Conservation (phyloP, 2,888 invertebrate species). For the Drosophila putrida region DNA sequence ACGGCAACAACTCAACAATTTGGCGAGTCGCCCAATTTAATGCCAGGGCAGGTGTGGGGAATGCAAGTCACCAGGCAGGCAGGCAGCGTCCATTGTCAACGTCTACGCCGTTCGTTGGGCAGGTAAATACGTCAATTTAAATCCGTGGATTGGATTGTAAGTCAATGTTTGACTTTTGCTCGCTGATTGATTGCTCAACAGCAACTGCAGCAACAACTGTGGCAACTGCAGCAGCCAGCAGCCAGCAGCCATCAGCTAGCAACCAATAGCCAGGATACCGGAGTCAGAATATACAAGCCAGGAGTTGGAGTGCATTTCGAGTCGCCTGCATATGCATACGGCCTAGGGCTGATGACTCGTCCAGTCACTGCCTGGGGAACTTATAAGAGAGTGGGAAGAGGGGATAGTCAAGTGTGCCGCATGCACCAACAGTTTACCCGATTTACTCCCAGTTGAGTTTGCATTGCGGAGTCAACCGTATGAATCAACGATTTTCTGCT, state of each 20-base stretch:
- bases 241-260: conserved; percentile 17
- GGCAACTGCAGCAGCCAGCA: conserved; percentile 30
- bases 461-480: conserved; percentile 76
- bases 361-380: conserved; percentile 46
- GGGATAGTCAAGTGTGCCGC: conserved; percentile 31
- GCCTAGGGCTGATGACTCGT: conserved; percentile 73
- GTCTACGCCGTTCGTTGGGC: conserved; percentile 46
- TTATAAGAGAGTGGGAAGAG: conserved; percentile 1
- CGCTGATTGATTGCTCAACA: conserved; percentile 84
- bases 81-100: conserved; percentile 12
- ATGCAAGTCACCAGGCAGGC: conserved; percentile 24
- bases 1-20: conserved; percentile 77
- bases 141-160: conserved; percentile 84
- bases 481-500: conserved; percentile 80
- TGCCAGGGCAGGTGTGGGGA: conserved; percentile 54
- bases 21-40: conserved; percentile 79
- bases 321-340: conserved; percentile 74
- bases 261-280: conserved; percentile 22
- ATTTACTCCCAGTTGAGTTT: conserved; percentile 76
- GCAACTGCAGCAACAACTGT: conserved; percentile 63
- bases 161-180: conserved; percentile 85
- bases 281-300: conserved; percentile 2
- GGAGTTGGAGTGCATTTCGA: conserved; percentile 56
- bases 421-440: conserved; percentile 76
- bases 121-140: conserved; percentile 84